phyloP scores from a whole-genome alignment of 2,797 vertebrate species.

The Gymnocypris eckloni region DNA sequence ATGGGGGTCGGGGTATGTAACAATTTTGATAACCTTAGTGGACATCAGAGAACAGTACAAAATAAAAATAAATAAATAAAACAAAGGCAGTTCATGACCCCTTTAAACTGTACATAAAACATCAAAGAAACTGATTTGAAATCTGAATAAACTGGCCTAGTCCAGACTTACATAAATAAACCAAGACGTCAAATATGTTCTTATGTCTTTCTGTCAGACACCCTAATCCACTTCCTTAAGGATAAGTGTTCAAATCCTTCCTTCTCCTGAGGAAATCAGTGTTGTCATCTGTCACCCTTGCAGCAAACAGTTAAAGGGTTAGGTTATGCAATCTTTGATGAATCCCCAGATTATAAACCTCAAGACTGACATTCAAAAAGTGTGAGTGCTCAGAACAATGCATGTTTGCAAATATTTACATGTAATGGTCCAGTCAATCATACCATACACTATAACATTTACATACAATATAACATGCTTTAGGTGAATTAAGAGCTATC shows the following conservation, averaged over 20 bases:
- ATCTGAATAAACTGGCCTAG: slow-evolving; percentile 17
- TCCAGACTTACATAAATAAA: slow-evolving; percentile 62
- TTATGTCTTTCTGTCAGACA: background rate
- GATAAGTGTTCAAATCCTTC: slow-evolving; percentile 34
- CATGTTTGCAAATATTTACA: slow-evolving; percentile 28
- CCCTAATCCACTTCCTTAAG: slow-evolving; percentile 55
- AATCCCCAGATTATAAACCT: slow-evolving; percentile 55
- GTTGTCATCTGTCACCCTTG: slow-evolving; percentile 54
- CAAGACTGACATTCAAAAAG: slow-evolving; percentile 55
- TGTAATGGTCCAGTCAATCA: slow-evolving; percentile 33
- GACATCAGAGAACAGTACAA: background rate
- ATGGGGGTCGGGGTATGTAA: too few relatives aligned
- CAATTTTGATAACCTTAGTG: background rate
- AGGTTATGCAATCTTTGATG: slow-evolving; percentile 55
- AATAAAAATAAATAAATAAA: background rate
- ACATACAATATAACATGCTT: background rate
- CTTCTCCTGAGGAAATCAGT: slow-evolving; percentile 19
- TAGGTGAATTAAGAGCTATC: background rate
- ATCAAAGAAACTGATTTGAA: background rate
- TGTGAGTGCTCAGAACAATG: slow-evolving; percentile 2
- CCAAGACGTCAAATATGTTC: slow-evolving; percentile 6
- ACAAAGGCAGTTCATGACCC: background rate
- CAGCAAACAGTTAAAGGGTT: slow-evolving; percentile 55
- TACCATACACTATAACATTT: background rate
- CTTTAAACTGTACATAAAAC: background rate